phyloP scores from a whole-genome alignment of 1,140 invertebrate species.

The Cylas formicarius region DNA sequence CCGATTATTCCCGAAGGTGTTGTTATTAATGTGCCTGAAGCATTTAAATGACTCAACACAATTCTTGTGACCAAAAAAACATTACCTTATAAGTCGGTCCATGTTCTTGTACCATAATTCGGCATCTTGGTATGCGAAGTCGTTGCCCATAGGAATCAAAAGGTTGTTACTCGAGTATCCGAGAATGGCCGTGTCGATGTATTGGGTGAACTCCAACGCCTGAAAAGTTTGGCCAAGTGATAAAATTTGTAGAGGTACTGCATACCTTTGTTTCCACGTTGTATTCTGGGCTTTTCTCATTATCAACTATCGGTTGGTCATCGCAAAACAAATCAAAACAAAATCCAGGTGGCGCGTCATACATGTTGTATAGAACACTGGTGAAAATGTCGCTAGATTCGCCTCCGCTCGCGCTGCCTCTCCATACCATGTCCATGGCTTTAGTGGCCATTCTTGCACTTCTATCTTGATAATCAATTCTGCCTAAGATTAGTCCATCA shows the following conservation, averaged over 20 bases:
- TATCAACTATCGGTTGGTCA: slow-evolving; percentile 75
- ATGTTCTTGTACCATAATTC: slow-evolving; percentile 59
- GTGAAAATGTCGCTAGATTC: slow-evolving; percentile 57
- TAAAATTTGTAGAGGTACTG: no score
- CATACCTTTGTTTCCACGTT: slow-evolving; percentile 61
- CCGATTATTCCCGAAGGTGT: slow-evolving; percentile 1
- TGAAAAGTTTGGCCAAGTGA: no score
- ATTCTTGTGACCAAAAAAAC: no score
- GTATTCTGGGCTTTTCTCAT: slow-evolving; percentile 59
- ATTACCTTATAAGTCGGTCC: slow-evolving; percentile 67
- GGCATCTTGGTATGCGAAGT: slow-evolving; percentile 48
- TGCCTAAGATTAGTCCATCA: slow-evolving; percentile 80
- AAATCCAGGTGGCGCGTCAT: slow-evolving; percentile 75
- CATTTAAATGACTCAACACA: no score
- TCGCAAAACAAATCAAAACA: slow-evolving; percentile 80
- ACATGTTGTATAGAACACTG: slow-evolving; percentile 65
- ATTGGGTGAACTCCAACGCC: no score
- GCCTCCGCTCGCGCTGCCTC: slow-evolving; percentile 62
- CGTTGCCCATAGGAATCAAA: slow-evolving; percentile 35
- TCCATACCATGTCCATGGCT: slow-evolving; percentile 82
- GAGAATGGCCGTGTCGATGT: no score
- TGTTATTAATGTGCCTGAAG: slow-evolving; percentile 44
- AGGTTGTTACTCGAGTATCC: slow-evolving; percentile 29
- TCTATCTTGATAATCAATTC: slow-evolving; percentile 87
- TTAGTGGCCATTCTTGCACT: slow-evolving; percentile 50